Conservation (phyloP, 2,888 invertebrate species). For the Ctena decussata region DNA sequence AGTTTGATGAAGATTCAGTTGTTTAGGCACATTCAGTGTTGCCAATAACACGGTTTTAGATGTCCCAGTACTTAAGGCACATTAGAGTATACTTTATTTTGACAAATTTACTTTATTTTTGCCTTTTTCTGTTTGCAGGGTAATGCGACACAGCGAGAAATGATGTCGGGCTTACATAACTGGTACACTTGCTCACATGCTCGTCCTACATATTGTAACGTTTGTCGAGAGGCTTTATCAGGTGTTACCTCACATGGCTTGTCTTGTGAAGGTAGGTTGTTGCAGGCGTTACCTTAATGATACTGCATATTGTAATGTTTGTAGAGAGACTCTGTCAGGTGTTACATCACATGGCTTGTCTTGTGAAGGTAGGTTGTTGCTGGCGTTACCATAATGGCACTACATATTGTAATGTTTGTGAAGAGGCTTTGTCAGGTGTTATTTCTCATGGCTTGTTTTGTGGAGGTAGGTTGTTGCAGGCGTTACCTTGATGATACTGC, state of each 20-base stretch:
- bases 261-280: conserved; percentile 92
- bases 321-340: conserved; percentile 96
- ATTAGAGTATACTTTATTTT: too few species aligned
- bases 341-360: conserved; percentile 98
- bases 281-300: too few species aligned
- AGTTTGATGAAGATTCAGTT: too few species aligned
- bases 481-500: too few species aligned
- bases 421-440: conserved; percentile 96
- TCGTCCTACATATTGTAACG: conserved; percentile 98
- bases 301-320: conserved; percentile 99
- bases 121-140: conserved; percentile 72
- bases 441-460: conserved; percentile 98
- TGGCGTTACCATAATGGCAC: conserved; percentile 95
- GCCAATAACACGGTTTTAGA: too few species aligned
- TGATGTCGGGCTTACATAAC: conserved; percentile 87
- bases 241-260: conserved; percentile 98
- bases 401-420: conserved; percentile 98
- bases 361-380: conserved; percentile 91
- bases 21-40: too few species aligned
- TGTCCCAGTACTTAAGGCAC: too few species aligned
- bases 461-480: conserved; percentile 89
- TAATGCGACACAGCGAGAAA: conserved; percentile 83
- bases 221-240: conserved; percentile 96
- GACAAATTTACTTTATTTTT: neutral
- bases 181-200: conserved; percentile 98